Evolutionary conservation across 2,113 vertebrate species (phyloP).

Genomic region (Leiothrix lutea): DNA sequence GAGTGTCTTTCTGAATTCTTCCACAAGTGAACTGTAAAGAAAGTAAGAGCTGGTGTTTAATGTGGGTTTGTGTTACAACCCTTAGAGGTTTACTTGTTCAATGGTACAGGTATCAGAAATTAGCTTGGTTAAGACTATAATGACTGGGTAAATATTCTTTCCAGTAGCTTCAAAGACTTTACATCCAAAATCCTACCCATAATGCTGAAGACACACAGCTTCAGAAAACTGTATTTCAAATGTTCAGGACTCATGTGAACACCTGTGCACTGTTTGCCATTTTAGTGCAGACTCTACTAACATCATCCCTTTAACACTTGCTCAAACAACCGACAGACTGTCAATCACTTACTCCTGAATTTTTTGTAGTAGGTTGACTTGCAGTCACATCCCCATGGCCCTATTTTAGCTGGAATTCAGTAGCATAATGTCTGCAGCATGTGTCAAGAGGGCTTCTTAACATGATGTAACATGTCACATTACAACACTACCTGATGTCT

Average conservation of each 20-base stretch:
- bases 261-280: neutral
- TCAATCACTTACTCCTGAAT: neutral
- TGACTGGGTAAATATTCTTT: neutral
- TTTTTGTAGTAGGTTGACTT: neutral
- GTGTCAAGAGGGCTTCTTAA: neutral
- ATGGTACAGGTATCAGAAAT: neutral
- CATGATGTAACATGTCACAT: neutral
- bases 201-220: neutral
- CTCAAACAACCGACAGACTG: neutral
- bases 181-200: neutral
- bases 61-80: neutral
- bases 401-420: neutral
- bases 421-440: neutral
- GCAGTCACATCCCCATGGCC: neutral
- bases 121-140: neutral
- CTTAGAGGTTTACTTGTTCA: neutral
- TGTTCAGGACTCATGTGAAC: neutral
- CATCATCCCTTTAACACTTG: neutral
- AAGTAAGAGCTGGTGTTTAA: neutral
- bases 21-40: constrained; percentile 88
- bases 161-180: neutral
- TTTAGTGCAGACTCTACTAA: neutral
- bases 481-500: neutral
- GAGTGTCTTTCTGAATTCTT: constrained; percentile 97
- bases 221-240: neutral